Percentiles rank a stretch among this genome's conserved stretches.
Evolutionary conservation across 2,797 vertebrate species (phyloP).

Genomic region (Chrosomus eos): DNA sequence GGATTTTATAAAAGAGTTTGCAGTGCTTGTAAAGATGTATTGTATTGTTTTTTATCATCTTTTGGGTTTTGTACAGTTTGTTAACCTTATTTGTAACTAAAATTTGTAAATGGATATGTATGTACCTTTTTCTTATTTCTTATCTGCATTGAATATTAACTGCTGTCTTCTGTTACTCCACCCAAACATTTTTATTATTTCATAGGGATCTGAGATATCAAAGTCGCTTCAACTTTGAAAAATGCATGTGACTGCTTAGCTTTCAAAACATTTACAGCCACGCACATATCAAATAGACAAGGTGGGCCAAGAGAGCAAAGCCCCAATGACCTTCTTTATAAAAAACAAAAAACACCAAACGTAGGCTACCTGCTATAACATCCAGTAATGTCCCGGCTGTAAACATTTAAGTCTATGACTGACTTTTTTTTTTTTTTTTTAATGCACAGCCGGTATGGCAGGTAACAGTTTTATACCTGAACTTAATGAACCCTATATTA

Average conservation of each 20-base stretch:
- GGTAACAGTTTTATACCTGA: not conserved
- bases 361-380: not conserved
- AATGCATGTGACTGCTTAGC: conserved; percentile 55
- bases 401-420: not conserved
- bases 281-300: conserved; percentile 44
- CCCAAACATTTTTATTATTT: conserved; percentile 62
- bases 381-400: not conserved
- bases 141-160: not conserved
- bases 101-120: not conserved
- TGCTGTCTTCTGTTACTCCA: conserved; percentile 40
- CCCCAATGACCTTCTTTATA: not conserved
- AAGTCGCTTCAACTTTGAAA: conserved; percentile 44
- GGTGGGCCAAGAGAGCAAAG: conserved; percentile 20
- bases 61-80: not conserved
- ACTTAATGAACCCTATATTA: not conserved
- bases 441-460: not conserved
- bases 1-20: not conserved
- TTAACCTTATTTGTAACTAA: not conserved
- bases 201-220: conserved; percentile 50
- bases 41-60: not conserved
- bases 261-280: conserved; percentile 50
- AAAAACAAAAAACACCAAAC: not conserved
- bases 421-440: not conserved
- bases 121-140: not conserved
- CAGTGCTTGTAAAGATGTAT: not conserved